Conservation (phyloP, 2,797 vertebrate genomes). For the Hylomyscus alleni region DNA sequence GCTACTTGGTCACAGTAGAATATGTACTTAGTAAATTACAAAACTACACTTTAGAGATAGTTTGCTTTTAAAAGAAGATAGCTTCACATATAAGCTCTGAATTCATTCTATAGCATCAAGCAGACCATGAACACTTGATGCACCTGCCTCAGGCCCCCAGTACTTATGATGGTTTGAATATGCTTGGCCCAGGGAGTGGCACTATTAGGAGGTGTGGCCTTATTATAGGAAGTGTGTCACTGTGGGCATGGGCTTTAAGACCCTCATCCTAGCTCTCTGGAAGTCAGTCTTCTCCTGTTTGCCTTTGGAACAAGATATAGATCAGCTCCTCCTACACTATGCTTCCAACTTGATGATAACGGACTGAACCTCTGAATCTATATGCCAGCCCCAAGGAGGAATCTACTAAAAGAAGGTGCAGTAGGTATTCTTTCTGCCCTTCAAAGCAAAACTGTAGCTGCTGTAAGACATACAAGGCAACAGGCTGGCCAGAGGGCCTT, state of each 20-base stretch:
- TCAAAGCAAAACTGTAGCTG: background rate
- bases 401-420: no score
- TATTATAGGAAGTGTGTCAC: background rate
- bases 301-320: background rate
- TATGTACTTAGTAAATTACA: background rate
- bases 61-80: background rate
- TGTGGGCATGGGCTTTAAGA: background rate
- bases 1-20: background rate
- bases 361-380: background rate
- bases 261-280: background rate
- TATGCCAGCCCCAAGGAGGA: background rate
- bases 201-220: background rate
- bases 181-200: background rate
- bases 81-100: background rate
- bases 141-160: background rate
- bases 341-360: background rate
- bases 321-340: background rate
- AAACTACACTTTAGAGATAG: background rate
- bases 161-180: background rate
- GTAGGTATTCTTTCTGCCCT: background rate
- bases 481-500: background rate
- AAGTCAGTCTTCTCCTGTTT: background rate
- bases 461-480: no score
- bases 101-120: background rate
- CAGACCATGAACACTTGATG: background rate